A percentile compares a stretch with the other conserved stretches of the same genome.
Conservation (phyloP, 2,888 invertebrate species). For the Idaea biselata region DNA sequence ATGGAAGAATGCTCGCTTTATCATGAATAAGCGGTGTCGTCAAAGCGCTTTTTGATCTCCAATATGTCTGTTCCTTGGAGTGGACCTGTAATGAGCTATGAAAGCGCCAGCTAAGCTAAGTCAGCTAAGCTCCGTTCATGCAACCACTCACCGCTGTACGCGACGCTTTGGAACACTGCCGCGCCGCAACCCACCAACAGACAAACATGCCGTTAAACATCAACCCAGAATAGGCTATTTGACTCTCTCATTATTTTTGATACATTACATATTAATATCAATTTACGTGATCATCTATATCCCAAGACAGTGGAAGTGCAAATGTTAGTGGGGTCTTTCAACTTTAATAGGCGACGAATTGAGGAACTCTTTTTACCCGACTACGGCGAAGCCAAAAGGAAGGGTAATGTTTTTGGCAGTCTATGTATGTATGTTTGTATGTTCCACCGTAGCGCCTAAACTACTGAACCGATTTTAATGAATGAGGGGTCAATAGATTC, state of each 20-base stretch:
- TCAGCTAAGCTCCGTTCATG: slow-evolving; percentile 58
- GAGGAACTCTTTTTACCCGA: too few species aligned
- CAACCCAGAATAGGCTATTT: background rate
- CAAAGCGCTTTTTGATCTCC: slow-evolving; percentile 51
- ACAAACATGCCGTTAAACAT: slow-evolving; percentile 76
- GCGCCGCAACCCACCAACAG: slow-evolving; percentile 77
- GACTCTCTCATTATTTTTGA: slow-evolving; percentile 34
- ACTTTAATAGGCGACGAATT: too few species aligned
- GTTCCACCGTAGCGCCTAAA: too few species aligned
- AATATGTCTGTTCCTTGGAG: slow-evolving; percentile 57
- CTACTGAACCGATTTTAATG: too few species aligned
- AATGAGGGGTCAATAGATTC: too few species aligned
- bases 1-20: slow-evolving; percentile 30
- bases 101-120: slow-evolving; percentile 35
- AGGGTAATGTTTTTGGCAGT: too few species aligned
- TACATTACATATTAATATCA: slow-evolving; percentile 4
- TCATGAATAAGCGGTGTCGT: slow-evolving; percentile 44
- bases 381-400: too few species aligned
- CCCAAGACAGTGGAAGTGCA: too few species aligned
- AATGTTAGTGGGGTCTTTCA: slow-evolving; percentile 7
- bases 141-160: slow-evolving; percentile 95
- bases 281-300: slow-evolving; percentile 8
- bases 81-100: slow-evolving; percentile 34
- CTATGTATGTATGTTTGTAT: too few species aligned
- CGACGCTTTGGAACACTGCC: slow-evolving; percentile 97